Percentiles rank a stretch among this genome's conserved stretches.
Conservation (phyloP, 2,113 vertebrate species). For the Typhlomys cinereus region DNA sequence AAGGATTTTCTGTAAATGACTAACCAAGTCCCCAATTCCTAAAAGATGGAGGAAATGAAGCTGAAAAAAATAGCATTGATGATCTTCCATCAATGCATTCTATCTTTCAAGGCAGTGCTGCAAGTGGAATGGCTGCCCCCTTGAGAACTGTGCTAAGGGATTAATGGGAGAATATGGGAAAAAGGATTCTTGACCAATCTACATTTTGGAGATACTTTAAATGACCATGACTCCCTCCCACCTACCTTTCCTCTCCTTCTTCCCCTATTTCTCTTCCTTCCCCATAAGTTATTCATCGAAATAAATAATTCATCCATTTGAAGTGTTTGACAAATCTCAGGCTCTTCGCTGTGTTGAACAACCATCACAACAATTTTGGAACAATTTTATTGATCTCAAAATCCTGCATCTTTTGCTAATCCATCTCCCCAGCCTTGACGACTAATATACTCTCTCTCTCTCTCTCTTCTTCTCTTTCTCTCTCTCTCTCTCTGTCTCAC, state of each 20-base stretch:
- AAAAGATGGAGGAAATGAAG: constrained; percentile 66
- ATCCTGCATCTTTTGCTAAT: background rate
- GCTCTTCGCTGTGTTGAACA: background rate
- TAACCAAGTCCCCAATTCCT: constrained; percentile 47
- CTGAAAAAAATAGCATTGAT: background rate
- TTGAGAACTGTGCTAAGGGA: background rate
- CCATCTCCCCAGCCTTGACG: too few species aligned
- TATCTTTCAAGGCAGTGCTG: background rate
- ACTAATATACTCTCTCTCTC: rapidly evolving
- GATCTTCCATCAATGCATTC: constrained; percentile 37
- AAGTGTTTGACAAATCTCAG: background rate
- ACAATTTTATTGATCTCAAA: background rate
- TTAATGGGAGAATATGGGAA: background rate
- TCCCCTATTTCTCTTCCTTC: background rate
- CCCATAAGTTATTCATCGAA: background rate
- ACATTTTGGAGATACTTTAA: background rate
- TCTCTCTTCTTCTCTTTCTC: background rate
- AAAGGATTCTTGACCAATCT: background rate
- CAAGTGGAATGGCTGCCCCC: background rate
- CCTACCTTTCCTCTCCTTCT: too few species aligned
- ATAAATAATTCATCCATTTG: background rate
- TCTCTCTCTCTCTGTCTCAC: background rate
- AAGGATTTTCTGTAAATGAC: constrained; percentile 77
- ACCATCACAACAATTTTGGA: background rate
- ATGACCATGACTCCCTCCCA: background rate